phyloP scores from a whole-genome alignment of 2,888 invertebrate genomes.

The Periphyllus acericola region DNA sequence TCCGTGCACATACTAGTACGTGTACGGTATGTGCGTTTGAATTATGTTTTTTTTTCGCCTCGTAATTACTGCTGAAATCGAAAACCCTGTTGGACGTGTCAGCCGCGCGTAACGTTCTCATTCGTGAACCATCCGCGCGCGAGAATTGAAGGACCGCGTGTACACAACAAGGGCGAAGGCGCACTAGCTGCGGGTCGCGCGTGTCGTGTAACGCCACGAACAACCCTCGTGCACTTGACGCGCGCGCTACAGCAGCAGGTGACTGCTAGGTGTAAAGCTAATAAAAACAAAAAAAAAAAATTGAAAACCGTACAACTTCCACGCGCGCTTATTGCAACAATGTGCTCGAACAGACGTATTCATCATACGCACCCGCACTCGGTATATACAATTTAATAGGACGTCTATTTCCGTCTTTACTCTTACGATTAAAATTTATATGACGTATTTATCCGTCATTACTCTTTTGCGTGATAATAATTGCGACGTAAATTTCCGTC shows the following conservation, averaged over 20 bases:
- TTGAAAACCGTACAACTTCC: background rate
- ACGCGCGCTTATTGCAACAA: too few species aligned
- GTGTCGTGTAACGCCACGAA: background rate
- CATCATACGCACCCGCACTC: too few species aligned
- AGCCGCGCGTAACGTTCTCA: background rate
- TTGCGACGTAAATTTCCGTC: too few species aligned
- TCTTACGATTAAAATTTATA: too few species aligned
- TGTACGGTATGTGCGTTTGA: background rate
- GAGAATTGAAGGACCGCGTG: slow-evolving; percentile 2
- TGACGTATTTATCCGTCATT: too few species aligned
- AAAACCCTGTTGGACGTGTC: slow-evolving; percentile 25
- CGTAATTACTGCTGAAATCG: slow-evolving; percentile 12
- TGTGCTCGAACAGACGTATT: too few species aligned
- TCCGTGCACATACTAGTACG: background rate
- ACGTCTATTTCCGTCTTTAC: too few species aligned
- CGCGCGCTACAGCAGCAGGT: background rate
- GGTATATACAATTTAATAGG: too few species aligned
- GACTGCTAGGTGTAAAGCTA: background rate
- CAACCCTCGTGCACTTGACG: background rate
- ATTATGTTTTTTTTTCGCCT: background rate
- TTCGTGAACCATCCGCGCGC: background rate
- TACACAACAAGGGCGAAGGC: background rate
- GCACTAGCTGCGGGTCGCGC: background rate
- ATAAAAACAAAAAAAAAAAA: background rate
- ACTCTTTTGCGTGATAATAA: too few species aligned